Conservation (phyloP, 1,140 invertebrate species). For the Bombus huntii region DNA sequence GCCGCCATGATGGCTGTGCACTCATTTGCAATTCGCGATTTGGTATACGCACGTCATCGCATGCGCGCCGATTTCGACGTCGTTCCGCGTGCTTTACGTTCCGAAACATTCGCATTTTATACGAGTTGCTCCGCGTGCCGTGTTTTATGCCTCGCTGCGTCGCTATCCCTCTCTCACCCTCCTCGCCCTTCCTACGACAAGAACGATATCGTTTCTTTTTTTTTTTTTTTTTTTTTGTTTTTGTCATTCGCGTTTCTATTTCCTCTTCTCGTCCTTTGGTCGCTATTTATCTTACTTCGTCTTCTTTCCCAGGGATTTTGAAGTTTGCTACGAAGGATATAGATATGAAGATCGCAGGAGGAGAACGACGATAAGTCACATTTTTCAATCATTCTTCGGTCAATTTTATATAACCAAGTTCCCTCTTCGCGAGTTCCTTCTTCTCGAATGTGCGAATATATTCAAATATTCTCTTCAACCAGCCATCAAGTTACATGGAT, state of each 20-base stretch:
- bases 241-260: neutral
- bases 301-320: neutral
- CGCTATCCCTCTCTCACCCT: neutral
- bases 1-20: constrained; percentile 1
- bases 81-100: constrained; percentile 46
- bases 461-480: no score
- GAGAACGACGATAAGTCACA: no score
- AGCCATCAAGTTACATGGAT: no score
- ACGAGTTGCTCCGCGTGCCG: constrained; percentile 24
- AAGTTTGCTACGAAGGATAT: neutral
- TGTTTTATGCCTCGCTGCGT: constrained; percentile 11
- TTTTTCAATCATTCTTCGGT: no score
- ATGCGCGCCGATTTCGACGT: constrained; percentile 13
- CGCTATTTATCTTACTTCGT: neutral
- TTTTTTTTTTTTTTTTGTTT: no score
- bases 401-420: no score
- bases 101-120: constrained; percentile 59
- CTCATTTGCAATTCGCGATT: constrained; percentile 58
- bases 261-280: neutral
- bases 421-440: no score
- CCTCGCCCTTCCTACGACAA: neutral
- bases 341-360: no score
- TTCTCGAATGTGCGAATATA: no score
- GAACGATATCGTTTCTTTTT: neutral
- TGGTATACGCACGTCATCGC: constrained; percentile 27